Base-by-base conservation (phyloP, 2,888 invertebrate species). In the Mystacides longicornis region DNA sequence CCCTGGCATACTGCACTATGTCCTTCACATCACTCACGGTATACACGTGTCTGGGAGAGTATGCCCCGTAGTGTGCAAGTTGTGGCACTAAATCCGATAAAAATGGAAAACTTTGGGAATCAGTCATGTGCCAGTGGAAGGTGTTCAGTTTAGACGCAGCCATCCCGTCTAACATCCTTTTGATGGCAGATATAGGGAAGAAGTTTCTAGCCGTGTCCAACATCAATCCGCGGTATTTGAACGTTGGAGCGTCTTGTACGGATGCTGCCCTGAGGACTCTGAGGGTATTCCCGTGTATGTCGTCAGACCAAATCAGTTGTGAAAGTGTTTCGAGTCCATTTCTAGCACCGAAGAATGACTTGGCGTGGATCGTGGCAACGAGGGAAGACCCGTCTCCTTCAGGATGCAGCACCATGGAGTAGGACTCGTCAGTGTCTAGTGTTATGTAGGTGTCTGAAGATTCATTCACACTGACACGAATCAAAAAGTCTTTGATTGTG, bases 21-120 rank as follows among this genome's bases (percentile, higher is more conserved):
- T 85, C 84, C 51, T 76, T 77, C 31, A 89, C 79, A 64, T 89
- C 87, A 11, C 82, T 82, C 2, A 82, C 75, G 0, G 85, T 81
- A 67, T 92, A 90, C 14, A 86, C 79, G 61, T 86, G 83, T 18
- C 86, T 85, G 51, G 89, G 86, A 1, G 89, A 86, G 68, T 90
- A 91, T 0, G 95, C 91, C 20, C 97, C 96, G 69, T 87, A 86
- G 60, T 83, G 81, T 0, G 89, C 86, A 67, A 93, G 74, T 67
- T 89, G 83, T 0, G 92, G 92, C 52, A 84, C 86, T 60, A 82
- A 78, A 21, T 82, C 81, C 2, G 90, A 81, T 60, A 86, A 82
- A 68, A 91, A 85, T 0, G 96, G 95, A 71, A 95, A 95, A 62
- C 93, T 92, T 69, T 95, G 93, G 14, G 93, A 91, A 69, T 96